These are phyloP conservation scores for Atta cephalotes DNA, from an alignment of 1,140 invertebrate genomes.

Conservation along the genomic window DNA sequence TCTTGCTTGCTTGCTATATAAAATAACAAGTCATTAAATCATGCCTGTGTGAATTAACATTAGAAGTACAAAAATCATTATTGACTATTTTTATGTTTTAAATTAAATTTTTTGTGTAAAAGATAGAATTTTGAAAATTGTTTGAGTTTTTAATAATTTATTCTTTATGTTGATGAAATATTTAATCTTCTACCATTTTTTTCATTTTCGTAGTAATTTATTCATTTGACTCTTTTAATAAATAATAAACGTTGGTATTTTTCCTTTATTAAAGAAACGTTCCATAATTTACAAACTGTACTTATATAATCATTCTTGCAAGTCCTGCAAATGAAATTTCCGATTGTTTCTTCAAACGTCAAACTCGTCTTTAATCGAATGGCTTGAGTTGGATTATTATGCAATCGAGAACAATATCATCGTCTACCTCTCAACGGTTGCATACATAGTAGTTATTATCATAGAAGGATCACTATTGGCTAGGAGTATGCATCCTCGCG, in stretches of 20 bases:
- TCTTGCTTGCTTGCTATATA: neutral
- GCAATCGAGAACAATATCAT: slow-evolving; percentile 46
- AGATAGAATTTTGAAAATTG: too few species aligned
- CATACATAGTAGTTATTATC: slow-evolving; percentile 62
- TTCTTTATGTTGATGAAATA: too few species aligned
- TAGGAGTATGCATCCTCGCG: slow-evolving; percentile 47
- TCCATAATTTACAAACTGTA: neutral
- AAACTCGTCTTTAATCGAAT: slow-evolving; percentile 23
- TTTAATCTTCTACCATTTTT: too few species aligned
- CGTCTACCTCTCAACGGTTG: slow-evolving; percentile 30
- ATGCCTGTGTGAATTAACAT: neutral
- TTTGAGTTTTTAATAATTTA: too few species aligned
- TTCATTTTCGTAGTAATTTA: too few species aligned
- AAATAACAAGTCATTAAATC: neutral
- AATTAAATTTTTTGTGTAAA: too few species aligned
- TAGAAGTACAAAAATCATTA: too few species aligned
- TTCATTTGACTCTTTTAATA: too few species aligned
- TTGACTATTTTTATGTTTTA: too few species aligned
- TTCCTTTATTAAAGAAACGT: neutral
- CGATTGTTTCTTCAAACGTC: neutral
- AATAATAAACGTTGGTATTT: too few species aligned
- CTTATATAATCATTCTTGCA: neutral
- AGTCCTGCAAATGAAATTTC: neutral
- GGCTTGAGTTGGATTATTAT: slow-evolving; percentile 38
- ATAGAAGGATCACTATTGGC: slow-evolving; percentile 61